phyloP scores from a whole-genome alignment of 2,113 vertebrate species.

The Mus pahari region DNA sequence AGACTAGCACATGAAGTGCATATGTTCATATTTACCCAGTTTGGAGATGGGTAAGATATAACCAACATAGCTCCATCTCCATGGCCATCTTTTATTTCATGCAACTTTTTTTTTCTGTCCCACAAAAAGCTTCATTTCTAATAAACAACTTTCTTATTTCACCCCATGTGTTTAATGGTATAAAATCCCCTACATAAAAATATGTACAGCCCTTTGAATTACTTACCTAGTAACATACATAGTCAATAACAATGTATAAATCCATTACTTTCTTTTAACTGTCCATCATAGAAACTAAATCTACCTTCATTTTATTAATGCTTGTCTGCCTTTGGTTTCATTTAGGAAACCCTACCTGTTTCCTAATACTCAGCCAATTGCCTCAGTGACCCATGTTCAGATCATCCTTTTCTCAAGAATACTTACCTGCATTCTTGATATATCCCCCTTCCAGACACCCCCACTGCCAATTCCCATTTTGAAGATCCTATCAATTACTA shows the following conservation, averaged over 20 bases:
- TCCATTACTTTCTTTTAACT: slow-evolving; percentile 74
- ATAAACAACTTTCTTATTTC: slow-evolving; percentile 74
- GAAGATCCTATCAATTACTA: slow-evolving; percentile 72
- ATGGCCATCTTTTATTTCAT: slow-evolving; percentile 80
- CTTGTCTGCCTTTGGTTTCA: slow-evolving; percentile 79
- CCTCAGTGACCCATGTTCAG: slow-evolving; percentile 72
- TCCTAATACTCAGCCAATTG: slow-evolving; percentile 75
- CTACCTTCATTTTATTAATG: slow-evolving; percentile 79
- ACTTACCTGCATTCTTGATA: slow-evolving; percentile 81
- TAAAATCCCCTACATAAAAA: slow-evolving; percentile 60
- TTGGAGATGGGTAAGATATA: slow-evolving; percentile 82
- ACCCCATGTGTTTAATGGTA: slow-evolving; percentile 75
- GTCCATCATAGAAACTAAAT: slow-evolving; percentile 76
- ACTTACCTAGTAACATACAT: slow-evolving; percentile 58
- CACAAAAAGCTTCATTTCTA: slow-evolving; percentile 65
- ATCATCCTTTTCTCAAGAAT: slow-evolving; percentile 80
- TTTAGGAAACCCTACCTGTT: slow-evolving; percentile 76
- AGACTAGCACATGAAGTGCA: slow-evolving; percentile 80
- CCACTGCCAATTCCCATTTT: slow-evolving; percentile 71
- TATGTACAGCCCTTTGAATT: slow-evolving; percentile 61
- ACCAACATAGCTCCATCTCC: slow-evolving; percentile 79
- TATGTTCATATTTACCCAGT: slow-evolving; percentile 79
- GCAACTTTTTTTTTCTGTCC: slow-evolving; percentile 59
- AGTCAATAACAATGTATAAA: slow-evolving; percentile 65
- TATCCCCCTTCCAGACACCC: background rate